These are phyloP conservation scores for Calephelis virginiensis DNA, from an alignment of 1,140 invertebrate species.

Conservation along the genomic window DNA sequence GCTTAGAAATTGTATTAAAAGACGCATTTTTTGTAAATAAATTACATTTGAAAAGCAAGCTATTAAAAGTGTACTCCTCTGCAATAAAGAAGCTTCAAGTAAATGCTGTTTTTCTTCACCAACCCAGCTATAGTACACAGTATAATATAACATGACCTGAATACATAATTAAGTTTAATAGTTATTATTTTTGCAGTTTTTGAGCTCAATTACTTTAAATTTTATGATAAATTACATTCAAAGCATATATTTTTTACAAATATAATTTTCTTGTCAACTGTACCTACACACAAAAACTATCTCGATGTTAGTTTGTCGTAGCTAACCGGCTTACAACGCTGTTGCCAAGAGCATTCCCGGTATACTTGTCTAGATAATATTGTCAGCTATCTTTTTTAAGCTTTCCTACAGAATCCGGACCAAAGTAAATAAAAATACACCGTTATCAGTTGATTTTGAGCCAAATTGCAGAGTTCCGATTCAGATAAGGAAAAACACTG, in stretches of 20 bases:
- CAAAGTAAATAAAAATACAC: conserved; percentile 12
- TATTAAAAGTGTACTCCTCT: too few species aligned
- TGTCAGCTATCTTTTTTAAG: conserved; percentile 17
- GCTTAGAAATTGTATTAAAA: too few species aligned
- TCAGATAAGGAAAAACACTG: conserved; percentile 7
- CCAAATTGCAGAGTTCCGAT: conserved; percentile 4
- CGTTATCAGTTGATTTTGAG: conserved; percentile 13
- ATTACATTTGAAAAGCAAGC: too few species aligned
- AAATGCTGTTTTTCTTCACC: too few species aligned
- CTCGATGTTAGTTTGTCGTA: not conserved
- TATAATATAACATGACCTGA: too few species aligned
- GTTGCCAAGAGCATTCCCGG: conserved; percentile 10
- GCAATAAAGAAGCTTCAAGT: too few species aligned
- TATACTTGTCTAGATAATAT: conserved; percentile 10
- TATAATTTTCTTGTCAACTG: not conserved
- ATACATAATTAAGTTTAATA: too few species aligned
- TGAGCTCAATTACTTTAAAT: too few species aligned
- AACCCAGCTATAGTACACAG: too few species aligned
- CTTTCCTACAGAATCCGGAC: conserved; percentile 10
- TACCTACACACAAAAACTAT: not conserved
- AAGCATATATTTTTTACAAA: not conserved
- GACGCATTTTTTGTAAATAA: too few species aligned
- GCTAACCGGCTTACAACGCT: conserved; percentile 10
- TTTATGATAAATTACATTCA: too few species aligned
- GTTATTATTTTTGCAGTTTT: too few species aligned